phyloP scores from a whole-genome alignment of 2,113 vertebrate genomes.

The Crocuta crocuta region DNA sequence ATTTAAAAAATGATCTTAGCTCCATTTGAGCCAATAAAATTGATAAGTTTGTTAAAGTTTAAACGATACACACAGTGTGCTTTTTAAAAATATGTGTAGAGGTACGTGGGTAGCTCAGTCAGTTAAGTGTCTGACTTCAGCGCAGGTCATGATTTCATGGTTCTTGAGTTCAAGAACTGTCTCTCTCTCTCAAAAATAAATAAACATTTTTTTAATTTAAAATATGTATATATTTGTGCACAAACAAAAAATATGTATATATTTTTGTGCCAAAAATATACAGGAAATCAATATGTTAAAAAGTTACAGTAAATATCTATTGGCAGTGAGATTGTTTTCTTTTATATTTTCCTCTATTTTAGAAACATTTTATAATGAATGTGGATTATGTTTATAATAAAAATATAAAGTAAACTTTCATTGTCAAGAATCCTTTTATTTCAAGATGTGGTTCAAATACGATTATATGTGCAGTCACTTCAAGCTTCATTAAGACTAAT shows the following conservation, averaged over 20 bases:
- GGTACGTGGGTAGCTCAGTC: too few species aligned
- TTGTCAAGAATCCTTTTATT: neutral
- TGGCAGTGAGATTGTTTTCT: neutral
- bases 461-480: neutral
- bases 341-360: neutral
- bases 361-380: neutral
- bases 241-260: neutral
- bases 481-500: constrained; percentile 18
- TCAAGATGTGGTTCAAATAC: neutral
- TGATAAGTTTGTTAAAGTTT: neutral
- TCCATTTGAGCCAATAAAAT: constrained; percentile 1
- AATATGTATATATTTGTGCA: neutral
- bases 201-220: too few species aligned
- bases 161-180: too few species aligned
- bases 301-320: neutral
- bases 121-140: too few species aligned
- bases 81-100: neutral
- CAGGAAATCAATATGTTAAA: neutral
- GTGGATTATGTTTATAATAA: neutral
- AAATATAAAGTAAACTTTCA: neutral
- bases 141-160: too few species aligned
- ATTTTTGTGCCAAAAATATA: neutral
- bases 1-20: constrained; percentile 12
- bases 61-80: neutral
- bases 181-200: too few species aligned